A percentile compares a stretch with the other conserved stretches of the same genome.
Evolutionary conservation across 1,140 invertebrate species (phyloP).

Genomic region (Formica selysi): DNA sequence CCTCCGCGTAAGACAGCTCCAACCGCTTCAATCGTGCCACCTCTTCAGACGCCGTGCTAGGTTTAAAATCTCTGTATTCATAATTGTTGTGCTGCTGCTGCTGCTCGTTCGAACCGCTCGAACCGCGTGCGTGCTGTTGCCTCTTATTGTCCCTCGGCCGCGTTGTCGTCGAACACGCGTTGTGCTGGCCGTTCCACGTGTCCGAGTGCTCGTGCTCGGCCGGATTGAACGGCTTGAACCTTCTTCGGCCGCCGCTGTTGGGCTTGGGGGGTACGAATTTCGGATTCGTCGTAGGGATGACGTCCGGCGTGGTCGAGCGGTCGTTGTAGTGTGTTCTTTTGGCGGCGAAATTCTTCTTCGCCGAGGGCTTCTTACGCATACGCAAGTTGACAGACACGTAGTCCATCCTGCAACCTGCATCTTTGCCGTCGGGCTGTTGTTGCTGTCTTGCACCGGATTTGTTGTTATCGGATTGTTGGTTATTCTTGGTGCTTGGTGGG

Average conservation of each 20-base stretch:
- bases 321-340: conserved; percentile 67
- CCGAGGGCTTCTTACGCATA: conserved; percentile 41
- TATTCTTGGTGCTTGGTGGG: conserved; percentile 62
- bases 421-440: background rate
- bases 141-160: conserved; percentile 87
- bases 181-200: conserved; percentile 90
- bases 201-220: conserved; percentile 84
- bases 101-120: background rate
- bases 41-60: conserved; percentile 92
- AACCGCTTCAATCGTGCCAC: conserved; percentile 92
- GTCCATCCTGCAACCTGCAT: conserved; percentile 27
- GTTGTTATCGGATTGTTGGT: conserved; percentile 22
- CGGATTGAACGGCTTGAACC: conserved; percentile 79
- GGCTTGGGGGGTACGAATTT: conserved; percentile 73
- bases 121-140: conserved; percentile 79
- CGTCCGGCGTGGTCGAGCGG: conserved; percentile 71
- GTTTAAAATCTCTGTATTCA: conserved; percentile 88
- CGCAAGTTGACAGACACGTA: conserved; percentile 53
- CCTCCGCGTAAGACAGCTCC: conserved; percentile 94
- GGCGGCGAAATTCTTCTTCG: conserved; percentile 68
- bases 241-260: conserved; percentile 87
- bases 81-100: conserved; percentile 69
- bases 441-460: background rate
- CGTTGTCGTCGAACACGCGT: conserved; percentile 83
- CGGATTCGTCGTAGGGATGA: conserved; percentile 73